These are phyloP conservation scores for Chrysopilus asiliformis DNA, from an alignment of 2,888 invertebrate species.

Conservation along the genomic window DNA sequence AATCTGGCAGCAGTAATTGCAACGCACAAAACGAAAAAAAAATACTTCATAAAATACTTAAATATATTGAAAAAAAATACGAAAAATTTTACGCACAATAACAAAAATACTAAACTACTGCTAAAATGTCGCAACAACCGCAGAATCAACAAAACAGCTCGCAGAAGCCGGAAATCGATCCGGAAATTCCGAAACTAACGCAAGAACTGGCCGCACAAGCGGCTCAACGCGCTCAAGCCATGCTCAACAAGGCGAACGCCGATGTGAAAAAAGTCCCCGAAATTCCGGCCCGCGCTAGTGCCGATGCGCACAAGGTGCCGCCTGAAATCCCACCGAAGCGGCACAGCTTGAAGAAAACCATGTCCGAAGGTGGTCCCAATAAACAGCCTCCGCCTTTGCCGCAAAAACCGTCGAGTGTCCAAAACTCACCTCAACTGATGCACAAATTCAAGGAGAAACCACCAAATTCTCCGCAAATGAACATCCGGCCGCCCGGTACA, in stretches of 20 bases:
- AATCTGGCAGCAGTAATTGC: neutral
- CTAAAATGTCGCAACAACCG: slow-evolving; percentile 20
- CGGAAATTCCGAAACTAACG: slow-evolving; percentile 32
- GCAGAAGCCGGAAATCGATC: slow-evolving; percentile 24
- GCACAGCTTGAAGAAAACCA: slow-evolving; percentile 27
- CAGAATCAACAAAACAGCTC: slow-evolving; percentile 12
- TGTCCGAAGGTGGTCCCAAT: slow-evolving; percentile 24
- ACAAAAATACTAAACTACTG: slow-evolving; percentile 22
- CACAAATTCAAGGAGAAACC: slow-evolving; percentile 30
- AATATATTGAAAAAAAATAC: slow-evolving; percentile 1
- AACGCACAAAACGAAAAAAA: neutral
- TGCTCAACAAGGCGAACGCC: slow-evolving; percentile 22
- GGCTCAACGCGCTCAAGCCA: slow-evolving; percentile 32
- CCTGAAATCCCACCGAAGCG: slow-evolving; percentile 37
- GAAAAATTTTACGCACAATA: too few relatives aligned
- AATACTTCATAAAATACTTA: neutral
- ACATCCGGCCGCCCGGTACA: slow-evolving; percentile 8
- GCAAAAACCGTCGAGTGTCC: slow-evolving; percentile 29
- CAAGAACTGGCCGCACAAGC: slow-evolving; percentile 36
- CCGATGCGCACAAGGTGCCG: slow-evolving; percentile 25
- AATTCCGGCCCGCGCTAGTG: slow-evolving; percentile 31
- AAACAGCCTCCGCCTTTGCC: slow-evolving; percentile 30
- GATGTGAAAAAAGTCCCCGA: slow-evolving; percentile 29
- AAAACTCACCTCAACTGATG: slow-evolving; percentile 29
- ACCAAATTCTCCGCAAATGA: slow-evolving; percentile 11